Evolutionary conservation across 2,113 vertebrate genomes (phyloP), one percentile per base, ranked within the genome.

Genomic region (Semnornis frantzii): DNA sequence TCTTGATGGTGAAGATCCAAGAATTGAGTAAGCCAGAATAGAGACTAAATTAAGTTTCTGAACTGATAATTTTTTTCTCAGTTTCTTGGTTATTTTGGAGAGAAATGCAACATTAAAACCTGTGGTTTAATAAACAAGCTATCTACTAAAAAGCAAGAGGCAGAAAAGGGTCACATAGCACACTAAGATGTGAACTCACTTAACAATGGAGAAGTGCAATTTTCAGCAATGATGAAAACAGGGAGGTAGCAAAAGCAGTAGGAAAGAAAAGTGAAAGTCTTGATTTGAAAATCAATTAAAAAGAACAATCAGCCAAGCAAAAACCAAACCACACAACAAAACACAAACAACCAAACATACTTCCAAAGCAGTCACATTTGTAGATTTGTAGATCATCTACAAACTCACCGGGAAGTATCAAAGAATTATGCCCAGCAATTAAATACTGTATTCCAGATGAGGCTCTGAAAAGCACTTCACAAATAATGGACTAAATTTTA

Each of bases 11-110:
- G 39, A 84, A 33, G 25, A 73, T 48, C 15, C 24, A 64, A 23
- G 19, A 70, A 42, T 1, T 66, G 25, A 70, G 48, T 5, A 82
- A 82, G 9, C 16, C 44, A 70, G 54, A 79, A 27, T 39, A 21
- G 48, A 71, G 16, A 31, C 33, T 13, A 10, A 55, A 48, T 91
- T 20, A 48, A 17, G 7, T 82, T 91, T 82, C 54, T 79, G 54
- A 60, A 28, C 10, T 44, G 21, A 27, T 24, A 8, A 21, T 76
- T 70, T 74, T 63, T 68, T 42, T 80, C 15, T 10, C 11, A 39
- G 1, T 63, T 39, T 75, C 57, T 30, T 64, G 15, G 42, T 52
- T 77, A 5, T 0, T 0, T 20, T 15, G 21, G 19, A 68, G 64
- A 83, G 39, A 93, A 93, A 88, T 54, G 7, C 2, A 55, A n/a